Percentiles rank a stretch among this genome's conserved stretches.
Evolutionary conservation across 2,888 invertebrate species (phyloP).

Genomic region (Habrosyne pyritoides): DNA sequence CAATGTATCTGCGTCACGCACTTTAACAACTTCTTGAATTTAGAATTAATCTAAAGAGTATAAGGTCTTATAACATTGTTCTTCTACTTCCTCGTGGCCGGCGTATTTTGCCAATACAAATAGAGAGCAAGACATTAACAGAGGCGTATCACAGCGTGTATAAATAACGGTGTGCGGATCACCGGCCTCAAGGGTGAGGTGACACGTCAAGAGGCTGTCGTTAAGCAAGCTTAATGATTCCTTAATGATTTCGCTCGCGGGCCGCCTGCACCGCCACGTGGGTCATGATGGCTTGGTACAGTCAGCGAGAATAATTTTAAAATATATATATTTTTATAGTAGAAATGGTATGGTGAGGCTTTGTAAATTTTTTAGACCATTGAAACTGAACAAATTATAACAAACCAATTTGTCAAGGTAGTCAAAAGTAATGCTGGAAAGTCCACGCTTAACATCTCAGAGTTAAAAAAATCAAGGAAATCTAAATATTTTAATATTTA

Average conservation of each 20-base stretch:
- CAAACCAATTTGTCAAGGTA: no score
- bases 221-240: conserved; percentile 61
- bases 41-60: no score
- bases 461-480: no score
- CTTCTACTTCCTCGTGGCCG: neutral
- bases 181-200: conserved; percentile 15
- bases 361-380: no score
- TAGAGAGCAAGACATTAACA: conserved; percentile 18
- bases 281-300: neutral
- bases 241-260: conserved; percentile 58
- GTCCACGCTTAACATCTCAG: no score
- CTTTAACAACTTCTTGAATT: no score
- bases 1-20: no score
- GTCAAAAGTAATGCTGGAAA: no score
- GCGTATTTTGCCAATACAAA: conserved; percentile 3
- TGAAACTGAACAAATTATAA: no score
- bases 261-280: conserved; percentile 10
- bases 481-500: no score
- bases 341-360: no score
- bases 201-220: conserved; percentile 46
- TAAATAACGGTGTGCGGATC: conserved; percentile 27
- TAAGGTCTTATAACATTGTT: neutral
- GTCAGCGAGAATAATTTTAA: neutral
- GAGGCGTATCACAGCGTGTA: conserved; percentile 29
- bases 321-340: neutral